Percentiles rank a stretch among this genome's conserved stretches.
These are phyloP conservation scores for Cydia splendana DNA, from an alignment of 1,140 invertebrate genomes.

Conservation along the genomic window DNA sequence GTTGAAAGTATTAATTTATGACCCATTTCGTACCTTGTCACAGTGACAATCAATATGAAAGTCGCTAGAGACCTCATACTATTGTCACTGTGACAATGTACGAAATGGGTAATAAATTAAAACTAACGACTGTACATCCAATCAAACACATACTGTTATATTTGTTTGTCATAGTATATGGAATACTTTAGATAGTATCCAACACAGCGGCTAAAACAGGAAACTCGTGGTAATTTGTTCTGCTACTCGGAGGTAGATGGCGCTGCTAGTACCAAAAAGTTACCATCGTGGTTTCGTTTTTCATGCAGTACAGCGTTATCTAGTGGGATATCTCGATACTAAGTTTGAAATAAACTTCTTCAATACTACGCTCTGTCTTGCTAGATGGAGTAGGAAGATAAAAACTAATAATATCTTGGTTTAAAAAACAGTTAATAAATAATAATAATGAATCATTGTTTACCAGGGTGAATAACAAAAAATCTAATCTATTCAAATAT, in stretches of 20 bases:
- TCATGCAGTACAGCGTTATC: not conserved
- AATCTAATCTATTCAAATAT: too few relatives aligned
- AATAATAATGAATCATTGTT: not conserved
- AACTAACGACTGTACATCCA: too few relatives aligned
- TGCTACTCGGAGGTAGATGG: constrained; percentile 17
- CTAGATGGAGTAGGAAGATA: constrained; percentile 10
- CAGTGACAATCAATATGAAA: too few relatives aligned
- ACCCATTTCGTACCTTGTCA: too few relatives aligned
- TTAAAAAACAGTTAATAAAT: not conserved
- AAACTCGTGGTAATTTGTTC: not conserved
- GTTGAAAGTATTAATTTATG: too few relatives aligned
- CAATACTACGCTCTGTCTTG: not conserved
- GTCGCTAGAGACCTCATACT: too few relatives aligned
- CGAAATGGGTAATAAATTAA: too few relatives aligned
- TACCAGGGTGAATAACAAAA: too few relatives aligned
- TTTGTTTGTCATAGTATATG: too few relatives aligned
- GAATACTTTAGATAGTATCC: too few relatives aligned
- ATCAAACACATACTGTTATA: too few relatives aligned
- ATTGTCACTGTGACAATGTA: too few relatives aligned
- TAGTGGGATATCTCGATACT: not conserved
- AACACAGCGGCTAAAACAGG: not conserved
- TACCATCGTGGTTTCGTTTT: not conserved
- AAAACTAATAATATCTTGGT: constrained; percentile 5
- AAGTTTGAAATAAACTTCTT: not conserved
- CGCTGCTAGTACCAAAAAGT: not conserved